Percentiles rank a stretch among this genome's conserved stretches.
phyloP scores from a whole-genome alignment of 2,888 invertebrate genomes.

The Lamellibrachia satsuma region DNA sequence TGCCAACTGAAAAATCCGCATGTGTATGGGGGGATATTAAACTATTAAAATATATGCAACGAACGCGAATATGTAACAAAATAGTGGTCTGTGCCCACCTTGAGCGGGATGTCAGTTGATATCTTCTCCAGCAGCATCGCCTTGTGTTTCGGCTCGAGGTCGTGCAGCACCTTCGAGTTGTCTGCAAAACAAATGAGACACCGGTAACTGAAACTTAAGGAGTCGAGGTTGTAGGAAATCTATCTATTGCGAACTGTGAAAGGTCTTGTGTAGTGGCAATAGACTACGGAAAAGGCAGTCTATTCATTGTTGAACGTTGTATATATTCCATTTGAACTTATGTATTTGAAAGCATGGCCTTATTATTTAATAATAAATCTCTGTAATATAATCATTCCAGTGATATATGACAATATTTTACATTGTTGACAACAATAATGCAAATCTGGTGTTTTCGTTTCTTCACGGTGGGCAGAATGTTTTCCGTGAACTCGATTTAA shows the following conservation, averaged over 20 bases:
- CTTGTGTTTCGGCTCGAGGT: slow-evolving; percentile 59
- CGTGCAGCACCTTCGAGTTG: slow-evolving; percentile 59
- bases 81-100: slow-evolving; percentile 36
- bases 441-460: too few relatives aligned
- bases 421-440: background rate
- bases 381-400: background rate
- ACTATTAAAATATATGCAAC: background rate
- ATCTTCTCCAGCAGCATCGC: slow-evolving; percentile 61
- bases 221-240: background rate
- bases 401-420: background rate
- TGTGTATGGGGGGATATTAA: too few relatives aligned
- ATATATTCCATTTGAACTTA: too few relatives aligned
- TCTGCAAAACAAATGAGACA: slow-evolving; percentile 47
- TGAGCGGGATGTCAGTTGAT: slow-evolving; percentile 60
- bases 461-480: background rate
- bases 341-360: too few relatives aligned
- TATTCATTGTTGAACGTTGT: too few relatives aligned
- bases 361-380: too few relatives aligned
- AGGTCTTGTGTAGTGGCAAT: too few relatives aligned
- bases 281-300: too few relatives aligned
- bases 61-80: background rate
- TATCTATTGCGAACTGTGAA: too few relatives aligned
- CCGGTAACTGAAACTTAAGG: too few relatives aligned
- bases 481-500: background rate
- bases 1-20: too few relatives aligned